Evolutionary conservation across 2,113 vertebrate species (phyloP).

Genomic region (Smithornis capensis): DNA sequence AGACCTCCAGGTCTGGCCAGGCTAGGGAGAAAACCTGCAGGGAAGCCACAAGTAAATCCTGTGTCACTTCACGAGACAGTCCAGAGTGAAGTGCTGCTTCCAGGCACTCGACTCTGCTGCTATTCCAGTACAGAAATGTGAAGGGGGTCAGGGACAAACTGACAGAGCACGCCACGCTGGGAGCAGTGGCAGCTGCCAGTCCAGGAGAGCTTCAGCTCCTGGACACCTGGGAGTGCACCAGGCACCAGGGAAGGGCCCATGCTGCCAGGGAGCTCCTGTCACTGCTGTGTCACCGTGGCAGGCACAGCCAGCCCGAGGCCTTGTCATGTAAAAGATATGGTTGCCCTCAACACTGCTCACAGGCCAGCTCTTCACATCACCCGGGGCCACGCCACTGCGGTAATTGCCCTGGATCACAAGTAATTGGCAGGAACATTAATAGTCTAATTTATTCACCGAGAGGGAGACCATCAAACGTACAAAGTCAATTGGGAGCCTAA

Average conservation of each 20-base stretch:
- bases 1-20: neutral
- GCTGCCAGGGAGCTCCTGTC: neutral
- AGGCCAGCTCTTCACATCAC: neutral
- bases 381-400: neutral
- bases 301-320: slow-evolving; percentile 58
- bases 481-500: neutral
- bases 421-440: slow-evolving; percentile 31
- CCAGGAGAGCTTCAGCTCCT: neutral
- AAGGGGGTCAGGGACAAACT: neutral
- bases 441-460: slow-evolving; percentile 27
- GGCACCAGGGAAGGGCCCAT: fast-evolving
- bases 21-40: neutral
- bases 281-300: neutral
- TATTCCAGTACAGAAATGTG: neutral
- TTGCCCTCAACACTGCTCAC: slow-evolving; percentile 41
- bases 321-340: slow-evolving; percentile 65
- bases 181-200: neutral
- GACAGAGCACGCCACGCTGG: neutral
- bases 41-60: neutral
- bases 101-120: neutral
- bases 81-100: neutral
- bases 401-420: slow-evolving; percentile 24
- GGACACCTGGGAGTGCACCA: neutral
- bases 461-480: neutral
- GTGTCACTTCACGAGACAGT: neutral